These are phyloP conservation scores for Cantharis rustica DNA, from an alignment of 2,888 invertebrate genomes.

Conservation along the genomic window DNA sequence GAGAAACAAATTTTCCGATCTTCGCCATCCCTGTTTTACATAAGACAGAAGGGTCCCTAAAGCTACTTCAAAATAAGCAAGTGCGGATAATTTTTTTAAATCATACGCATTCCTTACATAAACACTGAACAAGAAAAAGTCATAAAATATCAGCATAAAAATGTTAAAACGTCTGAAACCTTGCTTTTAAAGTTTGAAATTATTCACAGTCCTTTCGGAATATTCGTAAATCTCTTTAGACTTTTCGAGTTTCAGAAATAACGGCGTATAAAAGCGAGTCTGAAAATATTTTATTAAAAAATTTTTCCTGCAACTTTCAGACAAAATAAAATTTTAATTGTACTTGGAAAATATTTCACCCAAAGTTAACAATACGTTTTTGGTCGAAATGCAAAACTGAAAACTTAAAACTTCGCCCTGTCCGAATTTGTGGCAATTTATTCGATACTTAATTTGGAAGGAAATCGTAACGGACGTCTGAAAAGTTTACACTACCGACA, in stretches of 20 bases:
- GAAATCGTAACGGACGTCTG: background rate
- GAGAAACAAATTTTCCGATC: background rate
- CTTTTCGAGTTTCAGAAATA: background rate
- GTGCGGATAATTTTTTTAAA: background rate
- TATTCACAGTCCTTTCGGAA: background rate
- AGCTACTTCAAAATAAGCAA: background rate
- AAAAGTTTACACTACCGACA: background rate
- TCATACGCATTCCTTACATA: background rate
- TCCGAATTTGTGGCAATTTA: background rate
- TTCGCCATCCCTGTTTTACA: background rate
- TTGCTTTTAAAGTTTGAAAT: background rate
- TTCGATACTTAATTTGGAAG: slow-evolving; percentile 13
- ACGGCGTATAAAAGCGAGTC: background rate
- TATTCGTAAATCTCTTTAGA: background rate
- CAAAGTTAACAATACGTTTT: background rate
- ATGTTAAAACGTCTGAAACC: background rate
- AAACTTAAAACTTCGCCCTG: background rate
- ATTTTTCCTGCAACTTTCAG: background rate
- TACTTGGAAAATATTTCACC: background rate
- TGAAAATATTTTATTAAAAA: background rate
- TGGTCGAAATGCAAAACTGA: background rate
- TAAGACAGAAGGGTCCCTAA: background rate
- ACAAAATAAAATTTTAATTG: background rate
- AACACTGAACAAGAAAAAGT: background rate
- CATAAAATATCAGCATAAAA: background rate